These are phyloP conservation scores for Eptesicus fuscus DNA, from an alignment of 2,113 vertebrate genomes.

Conservation along the genomic window DNA sequence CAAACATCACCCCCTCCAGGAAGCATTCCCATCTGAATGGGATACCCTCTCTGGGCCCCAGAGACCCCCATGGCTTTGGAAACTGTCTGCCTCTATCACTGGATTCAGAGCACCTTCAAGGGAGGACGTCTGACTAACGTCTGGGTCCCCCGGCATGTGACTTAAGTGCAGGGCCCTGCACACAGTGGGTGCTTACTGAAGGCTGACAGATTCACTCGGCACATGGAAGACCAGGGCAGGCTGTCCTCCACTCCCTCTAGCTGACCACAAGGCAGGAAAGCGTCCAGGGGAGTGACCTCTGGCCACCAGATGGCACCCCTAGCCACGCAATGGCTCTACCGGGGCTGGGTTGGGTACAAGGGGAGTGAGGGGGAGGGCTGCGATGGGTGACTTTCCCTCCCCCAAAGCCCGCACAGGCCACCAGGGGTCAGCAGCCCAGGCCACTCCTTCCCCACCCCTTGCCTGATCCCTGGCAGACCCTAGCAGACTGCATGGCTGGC, in stretches of 20 bases:
- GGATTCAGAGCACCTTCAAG: not conserved
- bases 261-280: not conserved
- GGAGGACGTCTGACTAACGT: not conserved
- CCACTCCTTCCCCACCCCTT: not conserved
- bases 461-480: not conserved
- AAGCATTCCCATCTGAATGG: not conserved
- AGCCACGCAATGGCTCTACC: not conserved
- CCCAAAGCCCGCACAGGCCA: not conserved
- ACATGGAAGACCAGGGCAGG: not conserved
- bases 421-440: not conserved
- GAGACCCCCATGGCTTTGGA: not conserved
- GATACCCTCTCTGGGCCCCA: not conserved
- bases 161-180: not conserved
- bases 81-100: not conserved
- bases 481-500: not conserved
- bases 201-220: not conserved
- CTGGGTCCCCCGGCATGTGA: not conserved
- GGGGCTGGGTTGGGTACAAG: not conserved
- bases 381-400: not conserved
- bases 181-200: not conserved
- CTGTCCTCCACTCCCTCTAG: not conserved
- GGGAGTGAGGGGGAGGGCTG: not conserved
- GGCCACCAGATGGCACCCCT: not conserved
- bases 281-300: not conserved
- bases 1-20: not conserved